Base-by-base conservation (phyloP, 2,888 invertebrate species). In the Amphipyra tragopoginis region DNA sequence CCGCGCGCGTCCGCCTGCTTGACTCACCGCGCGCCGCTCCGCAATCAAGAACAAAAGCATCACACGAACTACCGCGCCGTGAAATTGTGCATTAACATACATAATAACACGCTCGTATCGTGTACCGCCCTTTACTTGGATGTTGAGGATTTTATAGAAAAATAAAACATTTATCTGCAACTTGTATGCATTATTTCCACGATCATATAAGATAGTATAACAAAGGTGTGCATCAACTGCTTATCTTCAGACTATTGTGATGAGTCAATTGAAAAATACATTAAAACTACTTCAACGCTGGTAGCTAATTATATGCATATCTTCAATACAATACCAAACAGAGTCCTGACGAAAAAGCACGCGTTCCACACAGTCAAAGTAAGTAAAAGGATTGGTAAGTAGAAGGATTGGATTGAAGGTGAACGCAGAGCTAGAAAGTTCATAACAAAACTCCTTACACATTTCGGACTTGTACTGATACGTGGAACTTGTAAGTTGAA, bases 11-110 rank as follows among this genome's bases (percentile, higher is more conserved):
- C 78, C 80, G 70, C 74, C 61, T 64, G 76, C 67, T 70, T 81
- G 82, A 83, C 73, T 81, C 85, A 83, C 71, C 71, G 62, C 26
- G 26, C 57, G 11, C 40, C 43, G 53, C 50, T 29, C 65, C 70
- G 79, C 68, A 67, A 63, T 69, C 62, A 77, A 78, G 69, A 72
- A 82, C 70, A 84, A 84, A 44, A 83, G 81, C 85, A 77, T 64
- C 79, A 74, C 64, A 68, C 71, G 72, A 75, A 75, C 73, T 77
- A 75, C 60, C 62, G 77, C 73, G 65, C 81, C 81, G 73, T 80
- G 79, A 81, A 84, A 86, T 79, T 77, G 56, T 59, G 69, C 77
- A 85, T 84, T 84, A 75, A 77, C 77, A 82, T 84, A 80, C 68
- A 63, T 80, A 83, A 84, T 85, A 72, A 77, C 60, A 73, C 61